Conservation (phyloP, 1,140 invertebrate genomes). For the Rhyacophila brunnea region DNA sequence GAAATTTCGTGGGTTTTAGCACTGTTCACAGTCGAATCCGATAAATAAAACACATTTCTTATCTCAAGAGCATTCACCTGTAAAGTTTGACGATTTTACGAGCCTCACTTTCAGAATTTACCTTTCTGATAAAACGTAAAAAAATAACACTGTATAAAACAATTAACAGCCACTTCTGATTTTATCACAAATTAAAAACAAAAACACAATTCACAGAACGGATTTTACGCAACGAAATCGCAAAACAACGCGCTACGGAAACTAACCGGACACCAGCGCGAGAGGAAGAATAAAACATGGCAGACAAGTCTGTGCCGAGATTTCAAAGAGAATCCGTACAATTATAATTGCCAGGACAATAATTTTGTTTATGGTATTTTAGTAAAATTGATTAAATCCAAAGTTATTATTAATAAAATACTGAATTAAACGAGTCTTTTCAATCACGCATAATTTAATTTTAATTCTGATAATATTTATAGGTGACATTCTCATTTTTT, state of each 20-base stretch:
- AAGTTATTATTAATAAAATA: too few relatives aligned
- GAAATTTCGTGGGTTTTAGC: constrained; percentile 37
- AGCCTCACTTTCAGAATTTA: constrained; percentile 25
- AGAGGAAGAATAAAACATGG: constrained; percentile 58
- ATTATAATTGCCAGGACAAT: not conserved
- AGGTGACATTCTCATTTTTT: too few relatives aligned
- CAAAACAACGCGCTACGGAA: constrained; percentile 23
- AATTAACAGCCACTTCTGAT: constrained; percentile 4
- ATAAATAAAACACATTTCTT: constrained; percentile 24
- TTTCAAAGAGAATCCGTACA: not conserved
- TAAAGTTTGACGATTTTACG: constrained; percentile 31
- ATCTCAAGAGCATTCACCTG: constrained; percentile 30
- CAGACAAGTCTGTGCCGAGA: constrained; percentile 40
- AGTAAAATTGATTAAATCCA: too few relatives aligned
- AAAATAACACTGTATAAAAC: constrained; percentile 10
- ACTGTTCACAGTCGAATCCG: constrained; percentile 26
- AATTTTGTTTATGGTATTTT: constrained; percentile 41
- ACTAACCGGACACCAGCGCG: constrained; percentile 40
- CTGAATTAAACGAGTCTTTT: too few relatives aligned
- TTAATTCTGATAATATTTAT: too few relatives aligned
- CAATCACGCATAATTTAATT: too few relatives aligned
- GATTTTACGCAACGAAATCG: constrained; percentile 14
- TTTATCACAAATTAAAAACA: constrained; percentile 17
- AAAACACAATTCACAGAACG: constrained; percentile 10
- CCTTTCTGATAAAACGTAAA: constrained; percentile 13